Evolutionary conservation across 2,888 invertebrate species (phyloP).

Genomic region (Parnassius glacialis): DNA sequence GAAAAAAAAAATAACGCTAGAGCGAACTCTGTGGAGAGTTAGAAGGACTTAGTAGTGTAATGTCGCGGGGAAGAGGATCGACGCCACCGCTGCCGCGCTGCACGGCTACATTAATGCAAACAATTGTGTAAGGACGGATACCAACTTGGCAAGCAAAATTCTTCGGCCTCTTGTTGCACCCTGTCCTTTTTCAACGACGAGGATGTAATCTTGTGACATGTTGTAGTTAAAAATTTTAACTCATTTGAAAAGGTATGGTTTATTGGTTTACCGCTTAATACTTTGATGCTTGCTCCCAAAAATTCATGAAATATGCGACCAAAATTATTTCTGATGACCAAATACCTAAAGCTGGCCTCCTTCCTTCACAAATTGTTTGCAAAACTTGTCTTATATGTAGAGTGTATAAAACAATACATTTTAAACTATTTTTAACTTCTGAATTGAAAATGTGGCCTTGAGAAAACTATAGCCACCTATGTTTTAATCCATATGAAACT

Average conservation of each 20-base stretch:
- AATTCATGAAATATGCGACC: slow-evolving; percentile 54
- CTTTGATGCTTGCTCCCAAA: slow-evolving; percentile 70
- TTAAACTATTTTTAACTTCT: slow-evolving; percentile 18
- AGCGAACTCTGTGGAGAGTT: slow-evolving; percentile 37
- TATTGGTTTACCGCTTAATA: slow-evolving; percentile 75
- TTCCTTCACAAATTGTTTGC: slow-evolving; percentile 92
- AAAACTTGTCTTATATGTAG: slow-evolving; percentile 74
- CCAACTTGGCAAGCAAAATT: slow-evolving; percentile 67
- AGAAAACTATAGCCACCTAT: slow-evolving; percentile 22
- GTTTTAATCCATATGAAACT: slow-evolving; percentile 14
- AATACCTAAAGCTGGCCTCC: slow-evolving; percentile 85
- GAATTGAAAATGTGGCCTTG: slow-evolving; percentile 32
- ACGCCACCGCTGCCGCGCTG: slow-evolving; percentile 34
- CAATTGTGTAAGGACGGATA: slow-evolving; percentile 82
- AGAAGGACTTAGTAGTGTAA: slow-evolving; percentile 29
- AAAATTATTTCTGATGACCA: slow-evolving; percentile 48
- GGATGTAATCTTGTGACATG: slow-evolving; percentile 75
- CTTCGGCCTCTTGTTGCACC: slow-evolving; percentile 50
- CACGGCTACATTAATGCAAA: slow-evolving; percentile 62
- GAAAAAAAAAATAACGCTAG: slow-evolving; percentile 34
- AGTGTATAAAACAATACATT: slow-evolving; percentile 31
- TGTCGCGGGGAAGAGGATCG: slow-evolving; percentile 45
- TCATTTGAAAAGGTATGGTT: slow-evolving; percentile 76
- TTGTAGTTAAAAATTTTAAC: slow-evolving; percentile 75
- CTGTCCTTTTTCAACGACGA: slow-evolving; percentile 54